These are phyloP conservation scores for Hydrozoanthus gracilis DNA, from an alignment of 92 coral and sea anemone species.

Conservation along the genomic window DNA sequence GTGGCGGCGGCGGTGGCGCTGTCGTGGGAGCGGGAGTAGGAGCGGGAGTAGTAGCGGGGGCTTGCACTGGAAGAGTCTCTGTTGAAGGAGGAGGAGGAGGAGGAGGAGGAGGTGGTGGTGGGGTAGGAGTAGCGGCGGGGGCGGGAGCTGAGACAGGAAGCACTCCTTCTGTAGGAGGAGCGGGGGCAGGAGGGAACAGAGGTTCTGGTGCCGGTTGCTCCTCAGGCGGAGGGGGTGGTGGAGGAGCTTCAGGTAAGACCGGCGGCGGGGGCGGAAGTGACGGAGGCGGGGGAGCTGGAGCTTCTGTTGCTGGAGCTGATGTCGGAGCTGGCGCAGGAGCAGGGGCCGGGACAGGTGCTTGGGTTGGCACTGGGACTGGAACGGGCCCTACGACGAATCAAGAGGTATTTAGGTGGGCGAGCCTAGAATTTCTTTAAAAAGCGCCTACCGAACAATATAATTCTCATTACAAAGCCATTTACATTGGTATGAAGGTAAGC, in stretches of 20 bases:
- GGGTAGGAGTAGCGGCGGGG: background rate
- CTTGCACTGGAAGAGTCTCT: background rate
- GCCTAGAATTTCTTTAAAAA: too few species aligned
- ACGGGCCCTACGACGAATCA: background rate
- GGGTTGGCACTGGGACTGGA: conserved; percentile 11
- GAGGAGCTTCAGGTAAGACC: background rate
- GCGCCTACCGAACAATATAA: too few species aligned
- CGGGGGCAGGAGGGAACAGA: background rate
- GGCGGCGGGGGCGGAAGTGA: background rate
- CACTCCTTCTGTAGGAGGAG: background rate
- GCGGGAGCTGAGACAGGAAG: conserved; percentile 5
- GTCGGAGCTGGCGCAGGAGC: conserved; percentile 21
- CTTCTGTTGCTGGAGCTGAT: background rate
- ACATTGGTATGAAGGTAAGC: too few species aligned
- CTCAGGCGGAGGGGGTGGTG: background rate
- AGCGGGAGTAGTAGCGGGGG: conserved; percentile 15
- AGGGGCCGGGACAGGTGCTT: conserved; percentile 19
- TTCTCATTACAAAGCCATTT: too few species aligned
- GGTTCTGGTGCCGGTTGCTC: background rate
- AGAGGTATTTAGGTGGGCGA: background rate
- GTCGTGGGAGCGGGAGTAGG: conserved; percentile 22
- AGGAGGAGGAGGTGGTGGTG: conserved; percentile 22
- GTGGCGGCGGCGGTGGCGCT: conserved; percentile 26
- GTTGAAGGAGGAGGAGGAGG: conserved; percentile 41
- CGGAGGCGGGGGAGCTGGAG: conserved; percentile 31